Conservation (phyloP, 1,140 invertebrate genomes). For the Heliconius nattereri region DNA sequence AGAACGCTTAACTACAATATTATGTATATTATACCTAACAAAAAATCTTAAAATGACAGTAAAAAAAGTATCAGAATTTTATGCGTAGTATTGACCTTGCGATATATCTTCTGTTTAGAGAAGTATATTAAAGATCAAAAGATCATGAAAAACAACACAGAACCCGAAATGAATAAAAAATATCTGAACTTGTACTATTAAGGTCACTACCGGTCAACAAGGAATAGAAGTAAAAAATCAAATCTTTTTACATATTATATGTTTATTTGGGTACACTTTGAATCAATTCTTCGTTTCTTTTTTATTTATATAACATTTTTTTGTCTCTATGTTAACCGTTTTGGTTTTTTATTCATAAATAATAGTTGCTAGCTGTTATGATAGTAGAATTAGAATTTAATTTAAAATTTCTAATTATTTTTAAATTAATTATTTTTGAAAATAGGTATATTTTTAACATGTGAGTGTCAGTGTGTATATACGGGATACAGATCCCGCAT, state of each 20-base stretch:
- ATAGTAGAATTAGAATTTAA: too few relatives aligned
- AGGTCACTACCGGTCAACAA: slow-evolving; percentile 12
- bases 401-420: too few relatives aligned
- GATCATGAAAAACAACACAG: slow-evolving; percentile 2
- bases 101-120: not conserved
- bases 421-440: too few relatives aligned
- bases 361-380: too few relatives aligned
- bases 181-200: not conserved
- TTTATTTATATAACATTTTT: not conserved
- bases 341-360: too few relatives aligned
- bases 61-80: not conserved
- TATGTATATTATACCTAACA: not conserved
- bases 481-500: too few relatives aligned
- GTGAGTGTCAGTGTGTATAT: too few relatives aligned
- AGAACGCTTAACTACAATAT: not conserved
- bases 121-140: not conserved
- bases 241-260: not conserved
- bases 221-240: not conserved
- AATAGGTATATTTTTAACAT: too few relatives aligned
- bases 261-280: not conserved
- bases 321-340: too few relatives aligned
- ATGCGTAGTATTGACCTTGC: not conserved
- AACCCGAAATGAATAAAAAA: slow-evolving; percentile 2
- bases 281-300: not conserved
- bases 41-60: not conserved